phyloP scores from a whole-genome alignment of 2,113 vertebrate species.

The Hippocampus abdominalis region DNA sequence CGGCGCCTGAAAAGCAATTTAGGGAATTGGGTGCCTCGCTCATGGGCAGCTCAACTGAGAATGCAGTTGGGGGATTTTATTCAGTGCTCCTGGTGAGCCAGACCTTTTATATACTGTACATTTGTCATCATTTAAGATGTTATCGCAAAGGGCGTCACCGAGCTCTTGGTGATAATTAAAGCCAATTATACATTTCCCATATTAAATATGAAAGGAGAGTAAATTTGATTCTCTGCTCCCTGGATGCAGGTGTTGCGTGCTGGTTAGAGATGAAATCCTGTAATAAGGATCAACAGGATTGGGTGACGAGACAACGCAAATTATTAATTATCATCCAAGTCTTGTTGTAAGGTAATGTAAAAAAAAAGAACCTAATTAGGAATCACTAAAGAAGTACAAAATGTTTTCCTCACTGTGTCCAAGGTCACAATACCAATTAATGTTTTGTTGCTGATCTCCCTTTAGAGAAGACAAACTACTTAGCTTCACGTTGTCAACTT shows the following conservation, averaged over 20 bases:
- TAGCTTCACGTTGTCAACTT: constrained; percentile 45
- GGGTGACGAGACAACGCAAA: constrained; percentile 49
- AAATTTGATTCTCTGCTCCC: constrained; percentile 45
- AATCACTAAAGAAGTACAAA: constrained; percentile 48
- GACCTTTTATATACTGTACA: background rate
- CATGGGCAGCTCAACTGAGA: background rate
- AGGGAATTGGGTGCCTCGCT: background rate
- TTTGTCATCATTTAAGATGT: constrained; percentile 7
- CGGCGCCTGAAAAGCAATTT: constrained; percentile 1
- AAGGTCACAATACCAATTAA: constrained; percentile 57
- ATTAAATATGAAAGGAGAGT: constrained; percentile 28
- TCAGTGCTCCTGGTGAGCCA: background rate
- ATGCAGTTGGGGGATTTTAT: background rate
- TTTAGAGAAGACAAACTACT: constrained; percentile 31
- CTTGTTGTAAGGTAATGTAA: constrained; percentile 32
- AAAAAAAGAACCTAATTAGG: constrained; percentile 41
- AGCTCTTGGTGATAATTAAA: constrained; percentile 35
- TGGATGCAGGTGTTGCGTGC: constrained; percentile 30
- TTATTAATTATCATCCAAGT: constrained; percentile 52
- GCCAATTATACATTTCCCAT: constrained; percentile 34
- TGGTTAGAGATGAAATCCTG: constrained; percentile 44
- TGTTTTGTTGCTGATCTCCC: constrained; percentile 47
- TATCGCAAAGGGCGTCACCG: constrained; percentile 18
- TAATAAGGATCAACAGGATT: constrained; percentile 42
- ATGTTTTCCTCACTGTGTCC: constrained; percentile 46